A percentile compares a stretch with the other conserved stretches of the same genome.
These are phyloP conservation scores for Microcebus griseorufus DNA, from an alignment of 2,113 vertebrate species.

Conservation along the genomic window DNA sequence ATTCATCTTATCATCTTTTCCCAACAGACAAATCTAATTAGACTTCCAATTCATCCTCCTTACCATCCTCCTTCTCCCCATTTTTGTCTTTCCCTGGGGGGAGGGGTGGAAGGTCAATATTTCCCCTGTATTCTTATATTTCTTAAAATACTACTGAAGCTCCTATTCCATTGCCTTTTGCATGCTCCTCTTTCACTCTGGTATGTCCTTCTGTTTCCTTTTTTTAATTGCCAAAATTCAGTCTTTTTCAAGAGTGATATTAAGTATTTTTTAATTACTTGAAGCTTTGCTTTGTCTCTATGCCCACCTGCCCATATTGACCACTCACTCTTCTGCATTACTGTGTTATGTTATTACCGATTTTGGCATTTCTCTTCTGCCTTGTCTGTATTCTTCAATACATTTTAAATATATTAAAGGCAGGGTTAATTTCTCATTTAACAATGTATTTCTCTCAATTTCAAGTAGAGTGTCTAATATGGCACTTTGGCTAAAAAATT, in stretches of 20 bases:
- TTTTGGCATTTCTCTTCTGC: not conserved
- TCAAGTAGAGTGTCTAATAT: not conserved
- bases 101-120: not conserved
- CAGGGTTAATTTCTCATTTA: not conserved
- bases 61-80: accelerated
- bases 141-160: not conserved
- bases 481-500: not conserved
- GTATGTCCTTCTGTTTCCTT: not conserved
- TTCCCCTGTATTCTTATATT: not conserved
- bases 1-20: not conserved
- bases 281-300: not conserved
- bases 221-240: not conserved
- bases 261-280: not conserved
- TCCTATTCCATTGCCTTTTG: not conserved
- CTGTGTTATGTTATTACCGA: not conserved
- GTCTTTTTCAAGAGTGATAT: not conserved
- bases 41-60: not conserved
- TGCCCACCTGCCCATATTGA: not conserved
- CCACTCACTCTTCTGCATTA: not conserved
- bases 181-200: not conserved
- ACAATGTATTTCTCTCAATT: not conserved
- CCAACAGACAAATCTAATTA: not conserved
- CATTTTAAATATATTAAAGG: not conserved
- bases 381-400: not conserved
- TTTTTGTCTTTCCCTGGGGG: not conserved